Evolutionary conservation across 1,140 invertebrate genomes (phyloP).

Genomic region (Drosophila arawakana): DNA sequence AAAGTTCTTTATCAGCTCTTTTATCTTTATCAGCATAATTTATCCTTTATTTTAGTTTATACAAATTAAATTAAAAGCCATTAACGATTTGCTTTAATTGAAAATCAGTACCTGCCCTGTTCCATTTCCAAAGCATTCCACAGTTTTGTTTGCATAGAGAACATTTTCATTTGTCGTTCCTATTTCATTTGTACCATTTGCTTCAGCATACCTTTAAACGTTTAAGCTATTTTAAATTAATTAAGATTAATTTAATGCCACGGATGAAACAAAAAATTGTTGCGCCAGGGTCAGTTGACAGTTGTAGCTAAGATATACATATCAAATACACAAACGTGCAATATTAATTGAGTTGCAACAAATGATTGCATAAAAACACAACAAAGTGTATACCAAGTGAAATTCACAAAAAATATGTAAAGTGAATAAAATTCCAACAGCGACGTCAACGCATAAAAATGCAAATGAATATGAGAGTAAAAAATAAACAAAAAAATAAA

Average conservation of each 20-base stretch:
- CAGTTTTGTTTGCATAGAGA: not conserved
- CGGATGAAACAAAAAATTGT: not conserved
- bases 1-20: too few species aligned
- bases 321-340: conserved; percentile 4
- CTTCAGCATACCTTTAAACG: not conserved
- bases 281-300: not conserved
- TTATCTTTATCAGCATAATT: too few species aligned
- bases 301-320: not conserved
- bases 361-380: conserved; percentile 37
- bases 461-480: conserved; percentile 56
- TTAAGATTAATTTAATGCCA: conserved; percentile 10
- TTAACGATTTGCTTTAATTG: not conserved
- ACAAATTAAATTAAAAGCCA: not conserved
- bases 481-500: conserved; percentile 15
- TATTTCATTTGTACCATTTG: conserved; percentile 9
- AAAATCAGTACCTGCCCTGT: not conserved
- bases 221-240: conserved; percentile 10
- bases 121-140: conserved; percentile 18
- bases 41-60: not conserved
- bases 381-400: conserved; percentile 11
- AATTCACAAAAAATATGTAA: conserved; percentile 41
- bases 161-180: not conserved
- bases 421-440: conserved; percentile 50
- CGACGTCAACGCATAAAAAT: conserved; percentile 62
- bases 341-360: conserved; percentile 33